A percentile compares a stretch with the other conserved stretches of the same genome.
These are phyloP conservation scores for Callitettix versicolor DNA, from an alignment of 1,140 invertebrate genomes.

Conservation along the genomic window DNA sequence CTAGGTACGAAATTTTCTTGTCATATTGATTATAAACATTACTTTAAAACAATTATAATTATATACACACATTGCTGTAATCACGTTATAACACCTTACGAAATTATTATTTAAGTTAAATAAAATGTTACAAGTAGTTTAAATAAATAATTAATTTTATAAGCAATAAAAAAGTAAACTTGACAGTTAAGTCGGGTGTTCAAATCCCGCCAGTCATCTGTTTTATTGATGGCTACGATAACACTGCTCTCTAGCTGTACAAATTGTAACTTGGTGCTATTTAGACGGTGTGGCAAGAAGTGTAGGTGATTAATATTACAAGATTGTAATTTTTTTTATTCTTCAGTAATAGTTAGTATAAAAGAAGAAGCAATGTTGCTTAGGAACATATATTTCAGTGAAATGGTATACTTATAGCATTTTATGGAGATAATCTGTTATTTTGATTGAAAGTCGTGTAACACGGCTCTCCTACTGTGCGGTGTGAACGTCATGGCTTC, in stretches of 20 bases:
- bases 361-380: conserved; percentile 7
- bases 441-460: not conserved
- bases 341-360: not conserved
- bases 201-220: conserved; percentile 16
- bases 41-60: too few relatives aligned
- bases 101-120: too few relatives aligned
- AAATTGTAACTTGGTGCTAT: conserved; percentile 13
- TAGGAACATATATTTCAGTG: conserved; percentile 13
- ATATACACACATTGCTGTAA: too few relatives aligned
- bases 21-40: conserved; percentile 1
- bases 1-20: conserved; percentile 12
- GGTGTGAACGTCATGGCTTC: conserved; percentile 59
- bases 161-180: too few relatives aligned
- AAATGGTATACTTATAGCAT: conserved; percentile 22
- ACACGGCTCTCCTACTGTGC: conserved; percentile 13
- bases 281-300: conserved; percentile 14
- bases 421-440: conserved; percentile 19
- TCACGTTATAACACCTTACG: too few relatives aligned
- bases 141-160: too few relatives aligned
- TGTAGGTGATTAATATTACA: conserved; percentile 7
- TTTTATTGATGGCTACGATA: conserved; percentile 19
- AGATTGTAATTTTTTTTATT: conserved; percentile 3
- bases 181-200: conserved; percentile 4
- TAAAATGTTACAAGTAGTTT: too few relatives aligned
- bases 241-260: conserved; percentile 12